These are phyloP conservation scores for Alca torda DNA, from an alignment of 2,797 vertebrate genomes.

Conservation along the genomic window DNA sequence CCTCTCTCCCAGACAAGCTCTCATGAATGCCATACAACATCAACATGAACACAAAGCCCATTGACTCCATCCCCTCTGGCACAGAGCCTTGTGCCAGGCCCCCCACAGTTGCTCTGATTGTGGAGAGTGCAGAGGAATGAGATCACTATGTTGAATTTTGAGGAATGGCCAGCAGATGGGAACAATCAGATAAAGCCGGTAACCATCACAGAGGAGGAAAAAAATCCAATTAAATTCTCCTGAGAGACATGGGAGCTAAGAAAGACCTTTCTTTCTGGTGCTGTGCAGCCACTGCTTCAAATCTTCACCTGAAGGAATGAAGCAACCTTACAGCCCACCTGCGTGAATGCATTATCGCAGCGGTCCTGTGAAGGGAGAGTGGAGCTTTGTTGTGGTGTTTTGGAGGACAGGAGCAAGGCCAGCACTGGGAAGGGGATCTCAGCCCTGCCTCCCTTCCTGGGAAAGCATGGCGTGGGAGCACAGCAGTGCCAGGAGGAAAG, in stretches of 20 bases:
- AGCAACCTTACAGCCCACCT: neutral
- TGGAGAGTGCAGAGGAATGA: constrained; percentile 39
- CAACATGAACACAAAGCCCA: neutral
- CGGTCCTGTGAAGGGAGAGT: fast-evolving
- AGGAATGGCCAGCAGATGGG: constrained; percentile 63
- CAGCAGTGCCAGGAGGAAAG: fast-evolving
- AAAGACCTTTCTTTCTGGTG: neutral
- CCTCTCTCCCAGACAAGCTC: neutral
- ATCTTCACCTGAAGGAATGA: neutral
- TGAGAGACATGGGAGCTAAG: neutral
- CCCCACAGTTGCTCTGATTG: constrained; percentile 17
- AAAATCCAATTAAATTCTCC: constrained; percentile 17
- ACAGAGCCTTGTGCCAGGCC: constrained; percentile 29
- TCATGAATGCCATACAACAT: neutral
- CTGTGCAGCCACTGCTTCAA: neutral
- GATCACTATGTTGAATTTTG: constrained; percentile 42
- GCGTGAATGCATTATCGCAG: fast-evolving
- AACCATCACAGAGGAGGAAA: neutral
- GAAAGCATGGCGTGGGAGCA: neutral
- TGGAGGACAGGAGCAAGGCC: neutral
- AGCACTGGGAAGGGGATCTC: neutral
- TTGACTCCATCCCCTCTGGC: constrained; percentile 44
- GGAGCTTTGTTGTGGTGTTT: neutral
- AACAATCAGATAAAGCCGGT: constrained; percentile 61
- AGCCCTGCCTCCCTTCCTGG: neutral